Base-by-base conservation (phyloP, 92 coral and sea anemone genomes). In the Pocillopora grandis region DNA sequence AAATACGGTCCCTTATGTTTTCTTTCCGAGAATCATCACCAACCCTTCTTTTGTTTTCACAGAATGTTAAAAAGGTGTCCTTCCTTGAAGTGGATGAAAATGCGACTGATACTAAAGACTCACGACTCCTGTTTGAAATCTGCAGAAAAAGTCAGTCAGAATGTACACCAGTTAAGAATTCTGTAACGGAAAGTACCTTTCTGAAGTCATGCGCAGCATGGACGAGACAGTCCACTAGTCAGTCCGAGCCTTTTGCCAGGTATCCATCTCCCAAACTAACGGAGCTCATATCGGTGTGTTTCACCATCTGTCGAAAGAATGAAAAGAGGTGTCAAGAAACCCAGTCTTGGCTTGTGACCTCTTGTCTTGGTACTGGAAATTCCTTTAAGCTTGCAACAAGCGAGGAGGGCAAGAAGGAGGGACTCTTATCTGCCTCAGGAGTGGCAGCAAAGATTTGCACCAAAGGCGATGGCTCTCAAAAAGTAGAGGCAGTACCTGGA, bases 341-440 rank as follows among this genome's bases (percentile, higher is more conserved):
- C 31, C 14, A 79, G 61, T 75, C 61, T 58, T 92, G 96, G 96
- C 87, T 90, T 11, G 58, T 91, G 14, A 82, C 86, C 23, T 90
- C 90, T 52, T 81, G 90, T 65, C 58, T 91, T 1, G 96, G 96
- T 20, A 58, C 57, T 13, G 87, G 85, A 19, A 64, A 31, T 3
- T 92, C 96, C 17, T 66, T 71, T 33, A 73, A 88, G 15, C 77
- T 92, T 33, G 96, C 96, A 18, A 79, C 61, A 37, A 92, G 93
- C 78, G 67, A 62, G 21, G 94, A 90, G 71, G 96, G 96, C 20
- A 63, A 64, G 64, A 70, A 64, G 16, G 89, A 92, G 65, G 95
- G 95, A 33, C 81, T 92, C 52, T 71, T 92, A 71, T 85, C 93
- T 8, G 90, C 88, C 58, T 91, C 91, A 37, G 94, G 92, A 64